Base-by-base conservation (phyloP, 2,113 vertebrate species). In the Grus americana region DNA sequence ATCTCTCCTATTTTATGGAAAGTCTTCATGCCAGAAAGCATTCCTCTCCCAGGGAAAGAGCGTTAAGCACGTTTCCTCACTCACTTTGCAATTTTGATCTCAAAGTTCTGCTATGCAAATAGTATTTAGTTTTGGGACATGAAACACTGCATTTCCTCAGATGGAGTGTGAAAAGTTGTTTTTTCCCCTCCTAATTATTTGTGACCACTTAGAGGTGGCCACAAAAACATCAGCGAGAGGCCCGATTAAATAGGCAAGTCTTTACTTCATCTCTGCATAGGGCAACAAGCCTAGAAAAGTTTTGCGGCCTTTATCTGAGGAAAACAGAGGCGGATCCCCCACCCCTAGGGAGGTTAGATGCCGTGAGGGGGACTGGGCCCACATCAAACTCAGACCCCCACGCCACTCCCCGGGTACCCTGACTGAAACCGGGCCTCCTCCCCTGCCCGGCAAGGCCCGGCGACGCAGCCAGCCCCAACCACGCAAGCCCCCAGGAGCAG, bases 321-420 rank as follows among this genome's bases (percentile, higher is more conserved):
- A 26, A 47, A 12, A 12, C 36, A 29, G 59, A 11, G 42, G 74
- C 46, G 42, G 78, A 14, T 12, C 50, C 30, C n/a, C 14, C 50
- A 9, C 4, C 11, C 36, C 34, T 2, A 4, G 1, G 5, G 10
- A 22, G 32, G 26, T 3, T 3, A 10, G 29, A 49, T 30, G 73
- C 65, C 21, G 4, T 12, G 1, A 2, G 21, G 14, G 4, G 29
- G 46, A 9, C 58, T 0, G 36, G 44, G 80, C 10, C 59, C 27
- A 18, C 73, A 34, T 3, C 9, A 34, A 34, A 29, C 34, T 17
- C 63, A 29, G 42, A 1, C 3, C 42, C 40, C n/a, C 74, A 15
- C 54, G 7, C 49, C 74, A 1, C 61, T 3, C 44, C 52, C 36
- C 3, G n/a, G n/a, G 44, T 20, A 13, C 40, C 68, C 73, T 3